Evolutionary conservation across 2,797 vertebrate species (phyloP).

Genomic region (Nasua narica): DNA sequence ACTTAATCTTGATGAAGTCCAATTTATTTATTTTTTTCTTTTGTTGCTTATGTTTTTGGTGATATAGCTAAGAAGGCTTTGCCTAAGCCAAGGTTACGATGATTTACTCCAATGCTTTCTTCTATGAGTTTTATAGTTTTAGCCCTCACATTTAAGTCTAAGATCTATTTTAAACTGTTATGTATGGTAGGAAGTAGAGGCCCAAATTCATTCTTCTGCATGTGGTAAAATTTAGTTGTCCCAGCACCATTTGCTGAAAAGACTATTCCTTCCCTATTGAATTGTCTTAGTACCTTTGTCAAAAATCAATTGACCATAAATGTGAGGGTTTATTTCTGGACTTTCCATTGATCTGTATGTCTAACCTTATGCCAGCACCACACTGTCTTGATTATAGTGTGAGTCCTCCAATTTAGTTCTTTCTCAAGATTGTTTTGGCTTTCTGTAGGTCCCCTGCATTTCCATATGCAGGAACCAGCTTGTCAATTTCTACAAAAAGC

Average conservation of each 20-base stretch:
- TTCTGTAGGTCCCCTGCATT: not conserved
- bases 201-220: conserved; percentile 6
- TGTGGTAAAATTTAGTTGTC: not conserved
- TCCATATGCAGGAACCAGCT: not conserved
- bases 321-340: conserved; percentile 4
- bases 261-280: not conserved
- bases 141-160: not conserved
- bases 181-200: not conserved
- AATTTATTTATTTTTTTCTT: not conserved
- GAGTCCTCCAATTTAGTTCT: not conserved
- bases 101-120: not conserved
- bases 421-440: not conserved
- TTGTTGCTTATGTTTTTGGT: not conserved
- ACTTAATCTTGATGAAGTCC: not conserved
- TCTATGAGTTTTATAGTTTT: not conserved
- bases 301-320: conserved; percentile 31
- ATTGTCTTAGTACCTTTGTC: not conserved
- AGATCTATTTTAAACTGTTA: conserved; percentile 15
- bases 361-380: not conserved
- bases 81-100: not conserved
- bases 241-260: not conserved
- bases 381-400: not conserved
- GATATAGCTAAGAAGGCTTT: not conserved
- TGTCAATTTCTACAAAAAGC: conserved; percentile 7
- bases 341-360: not conserved